Evolutionary conservation across 35 echinoderm and acorn worm genomes (phyloP).

Genomic region (Eucidaris tribuloides): DNA sequence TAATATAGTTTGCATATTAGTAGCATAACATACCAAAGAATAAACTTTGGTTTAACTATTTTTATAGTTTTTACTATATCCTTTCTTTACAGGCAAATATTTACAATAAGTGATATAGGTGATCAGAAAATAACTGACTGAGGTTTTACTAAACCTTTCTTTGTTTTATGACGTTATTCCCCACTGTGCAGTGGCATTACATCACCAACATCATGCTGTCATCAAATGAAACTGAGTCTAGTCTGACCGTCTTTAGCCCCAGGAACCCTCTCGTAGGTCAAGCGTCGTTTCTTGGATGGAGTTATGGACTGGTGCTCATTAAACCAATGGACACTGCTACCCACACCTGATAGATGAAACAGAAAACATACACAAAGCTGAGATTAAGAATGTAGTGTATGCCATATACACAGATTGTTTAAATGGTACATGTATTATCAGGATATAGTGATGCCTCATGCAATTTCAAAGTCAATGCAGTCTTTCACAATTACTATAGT

Average conservation of each 20-base stretch:
- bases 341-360: neutral
- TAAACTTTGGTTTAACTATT: too few species aligned
- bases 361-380: neutral
- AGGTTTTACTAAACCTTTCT: too few species aligned
- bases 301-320: neutral
- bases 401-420: neutral
- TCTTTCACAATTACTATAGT: too few species aligned
- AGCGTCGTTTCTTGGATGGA: neutral
- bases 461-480: neutral
- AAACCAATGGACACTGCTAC: neutral
- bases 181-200: too few species aligned
- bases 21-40: too few species aligned
- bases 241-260: conserved; percentile 30
- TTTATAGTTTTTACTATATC: too few species aligned
- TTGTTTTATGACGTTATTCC: too few species aligned
- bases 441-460: neutral
- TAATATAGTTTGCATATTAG: too few species aligned
- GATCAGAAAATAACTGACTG: too few species aligned
- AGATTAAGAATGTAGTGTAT: neutral
- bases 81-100: too few species aligned
- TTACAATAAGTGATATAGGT: too few species aligned
- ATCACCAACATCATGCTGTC: too few species aligned
- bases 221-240: conserved; percentile 25
- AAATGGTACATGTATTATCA: neutral
- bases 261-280: conserved; percentile 31